phyloP scores from a whole-genome alignment of 2,113 vertebrate species.

The Uropsilus gracilis region DNA sequence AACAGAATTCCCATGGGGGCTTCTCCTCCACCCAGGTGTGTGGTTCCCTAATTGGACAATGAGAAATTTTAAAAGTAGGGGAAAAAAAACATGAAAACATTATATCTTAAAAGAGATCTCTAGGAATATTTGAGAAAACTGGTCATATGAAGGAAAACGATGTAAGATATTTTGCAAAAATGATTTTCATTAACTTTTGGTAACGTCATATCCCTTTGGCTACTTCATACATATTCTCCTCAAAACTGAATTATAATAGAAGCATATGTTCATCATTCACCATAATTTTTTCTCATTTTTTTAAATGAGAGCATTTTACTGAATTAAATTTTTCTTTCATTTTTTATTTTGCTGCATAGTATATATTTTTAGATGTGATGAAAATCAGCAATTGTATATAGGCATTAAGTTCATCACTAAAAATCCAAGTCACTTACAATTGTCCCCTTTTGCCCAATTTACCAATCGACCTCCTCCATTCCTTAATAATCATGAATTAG shows the following conservation, averaged over 20 bases:
- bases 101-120: not conserved
- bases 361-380: too few species aligned
- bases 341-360: too few species aligned
- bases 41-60: not conserved
- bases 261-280: not conserved
- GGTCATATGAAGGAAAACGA: not conserved
- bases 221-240: not conserved
- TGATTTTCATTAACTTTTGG: not conserved
- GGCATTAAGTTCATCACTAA: too few species aligned
- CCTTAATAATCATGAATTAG: too few species aligned
- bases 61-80: not conserved
- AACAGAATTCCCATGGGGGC: conserved; percentile 77
- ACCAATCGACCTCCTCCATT: too few species aligned
- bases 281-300: not conserved
- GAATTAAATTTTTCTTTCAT: too few species aligned
- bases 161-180: not conserved
- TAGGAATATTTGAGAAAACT: not conserved
- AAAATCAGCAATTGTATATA: too few species aligned
- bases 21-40: not conserved
- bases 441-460: too few species aligned
- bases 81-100: not conserved
- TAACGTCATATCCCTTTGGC: not conserved
- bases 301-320: too few species aligned
- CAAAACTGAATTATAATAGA: not conserved
- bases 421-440: too few species aligned